Evolutionary conservation across 2,888 invertebrate genomes (phyloP), one percentile per base, ranked within the genome.

Genomic region (Plebejus argus): DNA sequence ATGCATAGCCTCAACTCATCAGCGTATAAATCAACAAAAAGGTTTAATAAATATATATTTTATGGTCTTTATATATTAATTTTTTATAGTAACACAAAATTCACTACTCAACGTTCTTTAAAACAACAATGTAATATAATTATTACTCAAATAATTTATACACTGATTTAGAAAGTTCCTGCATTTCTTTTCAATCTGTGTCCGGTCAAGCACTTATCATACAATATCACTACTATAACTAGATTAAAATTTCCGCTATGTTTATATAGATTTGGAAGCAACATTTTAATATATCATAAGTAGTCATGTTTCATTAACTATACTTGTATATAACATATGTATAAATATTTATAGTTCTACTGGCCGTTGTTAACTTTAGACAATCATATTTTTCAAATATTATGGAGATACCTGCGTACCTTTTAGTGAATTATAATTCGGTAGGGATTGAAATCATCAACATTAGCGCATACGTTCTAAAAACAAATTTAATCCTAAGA

Each of bases 321-420:
- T 88, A 88, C 88, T 90, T 88, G 88, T 92, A 90, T 90, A 90
- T 92, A 92, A 92, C 91, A 92, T 91, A 91, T 91, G 89, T 93
- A 92, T 93, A 92, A 89, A 88, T 88, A 88, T 89, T 87, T 86
- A 86, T 88, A 90, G 86, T 84, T 83, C 83, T 85, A 79, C 81
- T 81, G 85, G 86, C 84, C 86, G 86, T 88, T 91, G 93, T 91
- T 92, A 92, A 93, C 92, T 93, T 92, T 92, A 85, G 91, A 92
- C 92, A 90, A 84, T 84, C 77, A 77, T 77, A 76, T 70, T 74
- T 76, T 76, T 45, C 10, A 12, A 45, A 45, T 10, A 45, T 45
- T 10, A 45, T 45, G 45, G 45, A 45, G 45, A 45, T 12, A 45
- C 12, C 10, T 45, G 10, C 45, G 10, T 45, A 45, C 45, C 0